Conservation (phyloP, 1,140 invertebrate genomes). For the Hyles euphorbiae region DNA sequence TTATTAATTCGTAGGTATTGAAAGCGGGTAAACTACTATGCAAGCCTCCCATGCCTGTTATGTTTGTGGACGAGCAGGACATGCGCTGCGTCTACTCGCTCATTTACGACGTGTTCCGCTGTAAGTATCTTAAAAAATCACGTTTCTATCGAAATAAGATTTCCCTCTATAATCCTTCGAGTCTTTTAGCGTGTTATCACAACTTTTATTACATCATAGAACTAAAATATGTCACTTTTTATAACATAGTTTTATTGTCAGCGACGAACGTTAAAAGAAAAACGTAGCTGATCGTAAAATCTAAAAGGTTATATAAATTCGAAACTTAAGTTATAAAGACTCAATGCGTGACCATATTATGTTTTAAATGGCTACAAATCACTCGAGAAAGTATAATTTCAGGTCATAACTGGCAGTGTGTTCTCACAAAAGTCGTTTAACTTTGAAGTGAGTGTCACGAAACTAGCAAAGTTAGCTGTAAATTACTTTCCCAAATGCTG, state of each 20-base stretch:
- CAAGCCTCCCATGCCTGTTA: conserved; percentile 71
- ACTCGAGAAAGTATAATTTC: background rate
- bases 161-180: no score
- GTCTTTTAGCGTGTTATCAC: no score
- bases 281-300: no score
- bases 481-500: conserved; percentile 24
- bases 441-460: conserved; percentile 45
- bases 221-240: no score
- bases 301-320: background rate
- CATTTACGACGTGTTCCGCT: conserved; percentile 86
- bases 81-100: conserved; percentile 85
- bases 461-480: conserved; percentile 23
- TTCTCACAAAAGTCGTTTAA: conserved; percentile 22
- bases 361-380: conserved; percentile 4
- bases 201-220: no score
- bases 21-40: conserved; percentile 78
- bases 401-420: background rate
- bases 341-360: background rate
- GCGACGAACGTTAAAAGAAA: no score
- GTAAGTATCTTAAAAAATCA: conserved; percentile 72
- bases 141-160: no score
- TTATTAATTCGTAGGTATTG: conserved; percentile 55
- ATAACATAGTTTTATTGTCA: no score
- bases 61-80: conserved; percentile 82
- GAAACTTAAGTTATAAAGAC: background rate